Conservation (phyloP, 2,797 vertebrate genomes). For the Pseudochirops cupreus region DNA sequence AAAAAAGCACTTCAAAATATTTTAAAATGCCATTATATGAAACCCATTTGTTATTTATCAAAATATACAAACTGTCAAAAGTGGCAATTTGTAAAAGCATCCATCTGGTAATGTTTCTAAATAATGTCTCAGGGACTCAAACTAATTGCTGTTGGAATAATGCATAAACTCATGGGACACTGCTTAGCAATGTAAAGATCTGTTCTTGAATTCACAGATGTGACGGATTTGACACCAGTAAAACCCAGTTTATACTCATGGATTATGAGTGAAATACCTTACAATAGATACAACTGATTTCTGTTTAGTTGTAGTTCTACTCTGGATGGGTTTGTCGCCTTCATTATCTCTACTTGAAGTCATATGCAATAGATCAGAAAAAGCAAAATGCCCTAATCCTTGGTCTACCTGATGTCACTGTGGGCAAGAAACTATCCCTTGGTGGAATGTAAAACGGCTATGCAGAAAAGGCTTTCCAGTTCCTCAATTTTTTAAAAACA, state of each 20-base stretch:
- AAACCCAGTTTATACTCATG: slow-evolving; percentile 3
- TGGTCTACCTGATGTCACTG: background rate
- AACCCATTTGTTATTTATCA: background rate
- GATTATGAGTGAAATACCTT: slow-evolving; percentile 15
- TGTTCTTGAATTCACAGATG: slow-evolving; percentile 45
- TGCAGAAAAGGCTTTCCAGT: background rate
- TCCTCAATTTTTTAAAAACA: background rate
- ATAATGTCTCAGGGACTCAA: slow-evolving; percentile 56
- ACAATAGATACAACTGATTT: slow-evolving; percentile 39
- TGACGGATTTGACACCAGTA: slow-evolving; percentile 20
- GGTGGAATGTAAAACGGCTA: background rate
- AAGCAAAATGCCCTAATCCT: slow-evolving; percentile 36
- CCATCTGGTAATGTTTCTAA: slow-evolving; percentile 41
- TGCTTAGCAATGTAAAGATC: slow-evolving; percentile 16
- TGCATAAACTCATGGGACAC: slow-evolving; percentile 39
- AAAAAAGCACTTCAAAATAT: background rate
- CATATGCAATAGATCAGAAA: slow-evolving; percentile 26
- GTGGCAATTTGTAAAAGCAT: background rate
- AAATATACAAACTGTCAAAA: background rate
- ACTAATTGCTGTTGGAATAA: slow-evolving; percentile 11
- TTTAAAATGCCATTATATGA: background rate
- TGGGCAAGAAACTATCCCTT: slow-evolving; percentile 24
- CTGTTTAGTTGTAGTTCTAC: slow-evolving; percentile 40
- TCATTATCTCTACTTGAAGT: slow-evolving; percentile 31
- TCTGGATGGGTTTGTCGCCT: slow-evolving; percentile 46